phyloP scores from a whole-genome alignment of 2,888 invertebrate species.

The Sminthurinus aureus region DNA sequence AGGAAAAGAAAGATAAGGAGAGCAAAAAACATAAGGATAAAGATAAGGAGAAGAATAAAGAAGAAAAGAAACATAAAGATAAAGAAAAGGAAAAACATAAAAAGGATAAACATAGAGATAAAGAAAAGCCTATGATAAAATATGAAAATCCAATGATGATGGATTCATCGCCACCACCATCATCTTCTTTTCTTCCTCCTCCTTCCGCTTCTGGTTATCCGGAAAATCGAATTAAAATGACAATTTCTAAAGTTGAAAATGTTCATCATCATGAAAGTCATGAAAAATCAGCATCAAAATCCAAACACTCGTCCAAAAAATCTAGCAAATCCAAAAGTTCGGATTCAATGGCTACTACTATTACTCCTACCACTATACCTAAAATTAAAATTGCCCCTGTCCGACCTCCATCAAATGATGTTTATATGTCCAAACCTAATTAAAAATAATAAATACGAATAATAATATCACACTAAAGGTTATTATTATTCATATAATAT shows the following conservation, averaged over 20 bases:
- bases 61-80: conserved; percentile 54
- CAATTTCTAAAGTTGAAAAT: neutral
- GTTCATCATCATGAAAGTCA: neutral
- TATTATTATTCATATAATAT: neutral
- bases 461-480: neutral
- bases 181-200: neutral
- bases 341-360: neutral
- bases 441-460: conserved; percentile 23
- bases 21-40: conserved; percentile 47
- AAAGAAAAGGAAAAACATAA: conserved; percentile 41
- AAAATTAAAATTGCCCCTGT: conserved; percentile 32
- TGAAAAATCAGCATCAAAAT: conserved; percentile 33
- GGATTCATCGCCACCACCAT: neutral
- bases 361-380: neutral
- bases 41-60: conserved; percentile 44
- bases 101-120: conserved; percentile 38
- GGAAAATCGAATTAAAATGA: conserved; percentile 28
- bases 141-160: neutral
- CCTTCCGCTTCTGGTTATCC: neutral
- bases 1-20: conserved; percentile 53
- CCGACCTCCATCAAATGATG: conserved; percentile 37
- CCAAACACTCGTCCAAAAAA: conserved; percentile 40
- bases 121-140: conserved; percentile 44
- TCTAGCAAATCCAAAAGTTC: conserved; percentile 29
- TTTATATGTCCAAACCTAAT: conserved; percentile 26